Base-by-base conservation (phyloP, 1,140 invertebrate species). In the Microplitis demolitor region DNA sequence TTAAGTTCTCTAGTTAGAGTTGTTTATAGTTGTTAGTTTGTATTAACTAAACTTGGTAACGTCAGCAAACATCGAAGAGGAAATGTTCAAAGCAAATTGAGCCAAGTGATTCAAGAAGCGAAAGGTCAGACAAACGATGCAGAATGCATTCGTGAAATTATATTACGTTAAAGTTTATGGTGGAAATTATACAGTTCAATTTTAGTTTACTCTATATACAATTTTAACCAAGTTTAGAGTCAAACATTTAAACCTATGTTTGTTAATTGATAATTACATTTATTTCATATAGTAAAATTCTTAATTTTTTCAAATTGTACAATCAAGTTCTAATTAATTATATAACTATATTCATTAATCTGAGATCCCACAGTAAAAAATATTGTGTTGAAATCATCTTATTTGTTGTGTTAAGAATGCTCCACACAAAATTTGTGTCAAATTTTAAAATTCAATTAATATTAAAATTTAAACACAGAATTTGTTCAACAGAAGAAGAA, bases 31-130 rank as follows among this genome's bases (percentile, higher is more conserved):
- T 74, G 75, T 80, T 79, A 79, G 76, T 74, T 45, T 11, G 75
- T 75, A 80, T 80, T 78, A 80, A 69, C 69, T 70, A 69, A 76
- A 78, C 74, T 14, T 73, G 67, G 11, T 56, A 33, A 74, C 16
- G 53, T 66, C 50, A 54, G 71, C 70, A 68, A 74, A 75, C 66
- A 70, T 75, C 16, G 60, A 74, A 69, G 60, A 50, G 56, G 14
- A 16, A 60, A 37, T 50, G 56, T 24, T 58, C 56, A 62, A 62
- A 34, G 60, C 31, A 62, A 62, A 62, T 62, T 37, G 50, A 71
- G 50, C 33, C 69, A 71, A 71, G 69, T 71, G 60, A 54, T 71
- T 63, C 69, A 37, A 71, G 45, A 63, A 50, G 24, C 13, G 45
- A 63, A 14, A 71, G 69, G 69, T 71, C 69, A 71, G 69, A 54